Base-by-base conservation (phyloP, 2,797 vertebrate species). In the Gymnopithys bicolor region DNA sequence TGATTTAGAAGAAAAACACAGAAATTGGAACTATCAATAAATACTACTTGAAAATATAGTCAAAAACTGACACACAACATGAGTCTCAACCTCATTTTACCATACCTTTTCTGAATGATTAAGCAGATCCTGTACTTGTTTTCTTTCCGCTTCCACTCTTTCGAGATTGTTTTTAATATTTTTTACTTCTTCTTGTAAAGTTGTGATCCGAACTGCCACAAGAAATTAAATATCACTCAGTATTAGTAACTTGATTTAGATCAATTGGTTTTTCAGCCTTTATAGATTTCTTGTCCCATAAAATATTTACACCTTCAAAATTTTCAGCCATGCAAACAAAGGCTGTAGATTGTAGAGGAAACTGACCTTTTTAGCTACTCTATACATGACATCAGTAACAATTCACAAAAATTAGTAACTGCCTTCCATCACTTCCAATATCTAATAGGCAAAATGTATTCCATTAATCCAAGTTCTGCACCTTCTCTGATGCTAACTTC, bases 51-150 rank as follows among this genome's bases (percentile, higher is more conserved):
- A 88, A 87, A 79, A 70, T 32, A 68, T 4, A 62, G 37, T 52
- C 52, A 92, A 58, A 94, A 69, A 14, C 24, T 88, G 45, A 16
- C 37, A 63, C 79, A 70, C 41, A 89, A 14, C 14, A 60, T 32
- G 25, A 62, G 63, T 30, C 76, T 59, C 53, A 86, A 58, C 53
- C 62, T 15, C 18, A 58, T 46, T 68, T 78, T 39, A 70, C 67
- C 43, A 23, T 97, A 99, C 99, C 98, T 99, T 99, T 97, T 99
- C 99, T 93, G 99, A 98, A 96, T 98, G 98, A 97, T 99, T 99
- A 97, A 99, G 98, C 96, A 98, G 98, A 90, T 99, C 99, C 94
- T 99, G 99, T 66, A 98, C 98, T 94, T 99, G 99, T 96, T 99
- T 99, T 93, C 98, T 99, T 95, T 99, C 99, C 0, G 85, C 90